These are phyloP conservation scores for Agrotis puta DNA, from an alignment of 2,888 invertebrate genomes.

Conservation along the genomic window DNA sequence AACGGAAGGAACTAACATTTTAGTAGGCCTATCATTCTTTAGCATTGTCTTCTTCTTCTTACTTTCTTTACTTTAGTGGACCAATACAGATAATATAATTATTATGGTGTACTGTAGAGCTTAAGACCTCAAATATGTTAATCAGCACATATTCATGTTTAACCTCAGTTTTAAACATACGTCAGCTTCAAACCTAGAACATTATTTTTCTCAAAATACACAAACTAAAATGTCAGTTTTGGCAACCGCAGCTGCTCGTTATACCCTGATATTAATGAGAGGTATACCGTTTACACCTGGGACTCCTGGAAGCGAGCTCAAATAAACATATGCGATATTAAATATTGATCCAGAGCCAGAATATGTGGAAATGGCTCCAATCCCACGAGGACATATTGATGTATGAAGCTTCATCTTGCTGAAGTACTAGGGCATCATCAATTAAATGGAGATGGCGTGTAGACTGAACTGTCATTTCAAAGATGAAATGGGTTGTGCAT, in stretches of 20 bases:
- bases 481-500: neutral
- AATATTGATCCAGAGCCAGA: constrained; percentile 59
- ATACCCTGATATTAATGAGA: constrained; percentile 44
- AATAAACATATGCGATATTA: constrained; percentile 63
- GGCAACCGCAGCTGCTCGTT: constrained; percentile 34
- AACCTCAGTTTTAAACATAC: neutral
- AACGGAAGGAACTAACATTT: neutral
- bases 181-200: neutral
- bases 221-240: constrained; percentile 24
- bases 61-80: too few relatives aligned
- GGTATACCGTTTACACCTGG: constrained; percentile 42
- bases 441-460: constrained; percentile 1
- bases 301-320: constrained; percentile 33
- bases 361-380: constrained; percentile 49
- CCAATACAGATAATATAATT: too few relatives aligned
- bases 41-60: too few relatives aligned
- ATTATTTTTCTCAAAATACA: constrained; percentile 14
- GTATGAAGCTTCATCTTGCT: constrained; percentile 10
- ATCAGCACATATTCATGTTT: too few relatives aligned
- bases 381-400: constrained; percentile 43
- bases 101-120: too few relatives aligned
- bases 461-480: neutral
- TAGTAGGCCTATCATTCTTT: too few relatives aligned
- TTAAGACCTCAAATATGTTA: too few relatives aligned
- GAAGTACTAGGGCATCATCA: constrained; percentile 21